These are phyloP conservation scores for Drosophila borborema DNA, from an alignment of 2,888 invertebrate species.

Conservation along the genomic window DNA sequence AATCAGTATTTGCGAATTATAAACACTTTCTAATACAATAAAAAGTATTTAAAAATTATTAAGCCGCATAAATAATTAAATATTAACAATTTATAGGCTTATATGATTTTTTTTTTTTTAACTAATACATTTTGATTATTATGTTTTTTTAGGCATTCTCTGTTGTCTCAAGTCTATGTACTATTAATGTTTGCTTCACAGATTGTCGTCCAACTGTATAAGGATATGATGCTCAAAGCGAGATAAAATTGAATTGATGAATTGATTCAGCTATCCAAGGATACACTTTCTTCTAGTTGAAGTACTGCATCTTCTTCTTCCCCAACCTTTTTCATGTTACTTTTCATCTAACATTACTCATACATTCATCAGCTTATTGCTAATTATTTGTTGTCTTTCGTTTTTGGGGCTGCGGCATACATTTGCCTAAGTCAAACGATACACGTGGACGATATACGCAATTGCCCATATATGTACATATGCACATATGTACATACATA, in stretches of 20 bases:
- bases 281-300: background rate
- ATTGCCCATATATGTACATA: slow-evolving; percentile 5
- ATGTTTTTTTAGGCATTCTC: too few relatives aligned
- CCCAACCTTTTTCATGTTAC: background rate
- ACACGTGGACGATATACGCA: slow-evolving; percentile 20
- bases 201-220: too few relatives aligned
- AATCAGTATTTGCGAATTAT: too few relatives aligned
- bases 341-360: background rate
- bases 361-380: background rate
- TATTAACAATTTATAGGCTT: too few relatives aligned
- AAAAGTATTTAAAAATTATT: too few relatives aligned
- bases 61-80: too few relatives aligned
- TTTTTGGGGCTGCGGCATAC: background rate
- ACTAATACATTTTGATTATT: too few relatives aligned
- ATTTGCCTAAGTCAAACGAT: background rate
- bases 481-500: background rate
- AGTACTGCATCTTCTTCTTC: background rate
- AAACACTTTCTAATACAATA: too few relatives aligned
- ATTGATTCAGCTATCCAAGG: background rate
- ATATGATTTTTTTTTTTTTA: too few relatives aligned
- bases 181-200: too few relatives aligned
- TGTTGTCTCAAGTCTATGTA: too few relatives aligned
- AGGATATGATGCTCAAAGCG: too few relatives aligned
- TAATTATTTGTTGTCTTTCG: background rate
- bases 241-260: background rate